These are phyloP conservation scores for Serranus cabrilla DNA, from an alignment of 2,797 vertebrate genomes.

Conservation along the genomic window DNA sequence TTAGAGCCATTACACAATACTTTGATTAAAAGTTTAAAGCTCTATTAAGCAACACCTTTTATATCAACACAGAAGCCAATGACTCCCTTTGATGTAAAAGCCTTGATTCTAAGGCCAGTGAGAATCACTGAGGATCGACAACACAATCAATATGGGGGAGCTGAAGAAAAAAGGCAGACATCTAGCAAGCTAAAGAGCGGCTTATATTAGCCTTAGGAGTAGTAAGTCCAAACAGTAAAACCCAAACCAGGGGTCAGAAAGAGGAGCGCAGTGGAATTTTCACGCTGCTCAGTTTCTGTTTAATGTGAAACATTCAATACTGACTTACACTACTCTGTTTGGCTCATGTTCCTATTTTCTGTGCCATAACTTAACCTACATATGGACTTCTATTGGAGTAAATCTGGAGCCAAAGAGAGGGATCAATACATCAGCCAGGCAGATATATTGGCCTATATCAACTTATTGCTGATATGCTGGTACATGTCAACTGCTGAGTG, in stretches of 20 bases:
- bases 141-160: slow-evolving; percentile 4
- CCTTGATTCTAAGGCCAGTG: slow-evolving; percentile 7
- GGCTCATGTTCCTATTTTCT: neutral
- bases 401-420: neutral
- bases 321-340: neutral
- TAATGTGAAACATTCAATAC: neutral
- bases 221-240: slow-evolving; percentile 15
- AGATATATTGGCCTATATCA: neutral
- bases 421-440: neutral
- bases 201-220: neutral
- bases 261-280: neutral
- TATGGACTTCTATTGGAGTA: neutral
- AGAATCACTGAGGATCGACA: slow-evolving; percentile 29
- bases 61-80: slow-evolving; percentile 27
- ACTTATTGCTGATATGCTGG: neutral
- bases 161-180: slow-evolving; percentile 5
- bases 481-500: neutral
- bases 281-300: neutral
- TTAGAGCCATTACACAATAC: slow-evolving; percentile 6
- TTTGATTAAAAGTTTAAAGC: slow-evolving; percentile 38
- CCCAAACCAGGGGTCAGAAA: neutral
- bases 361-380: neutral
- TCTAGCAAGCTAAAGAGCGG: neutral
- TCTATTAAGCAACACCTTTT: slow-evolving; percentile 24
- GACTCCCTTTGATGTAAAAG: slow-evolving; percentile 13